A percentile compares a stretch with the other conserved stretches of the same genome.
These are phyloP conservation scores for Naso thynnoides DNA, from an alignment of 2,797 vertebrate genomes.

Conservation along the genomic window DNA sequence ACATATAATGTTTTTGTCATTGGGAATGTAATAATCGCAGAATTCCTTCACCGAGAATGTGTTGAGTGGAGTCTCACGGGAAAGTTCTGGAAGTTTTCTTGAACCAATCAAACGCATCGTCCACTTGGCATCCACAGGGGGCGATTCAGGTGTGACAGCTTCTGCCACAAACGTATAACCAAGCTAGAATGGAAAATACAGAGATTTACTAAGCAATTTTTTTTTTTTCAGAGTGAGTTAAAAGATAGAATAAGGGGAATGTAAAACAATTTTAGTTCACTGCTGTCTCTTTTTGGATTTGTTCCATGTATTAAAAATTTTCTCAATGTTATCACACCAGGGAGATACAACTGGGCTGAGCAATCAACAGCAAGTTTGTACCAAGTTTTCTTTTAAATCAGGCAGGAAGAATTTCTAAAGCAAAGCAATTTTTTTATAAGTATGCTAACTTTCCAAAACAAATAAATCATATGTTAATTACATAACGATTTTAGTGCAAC, in stretches of 20 bases:
- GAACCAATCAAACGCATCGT: constrained; percentile 88
- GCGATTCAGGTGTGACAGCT: constrained; percentile 74
- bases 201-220: no score
- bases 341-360: neutral
- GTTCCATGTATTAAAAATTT: constrained; percentile 4
- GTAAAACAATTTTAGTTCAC: neutral
- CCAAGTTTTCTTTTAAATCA: neutral
- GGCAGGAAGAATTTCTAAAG: neutral
- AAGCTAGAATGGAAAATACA: constrained; percentile 58
- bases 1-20: constrained; percentile 88
- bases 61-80: constrained; percentile 76
- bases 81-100: constrained; percentile 80
- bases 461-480: no score
- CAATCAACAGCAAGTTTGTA: neutral
- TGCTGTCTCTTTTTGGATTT: neutral
- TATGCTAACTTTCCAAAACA: no score
- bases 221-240: no score
- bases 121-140: constrained; percentile 82
- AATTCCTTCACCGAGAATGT: constrained; percentile 87
- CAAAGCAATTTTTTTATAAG: neutral
- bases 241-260: neutral
- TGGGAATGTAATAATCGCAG: constrained; percentile 90
- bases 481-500: neutral
- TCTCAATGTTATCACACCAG: neutral
- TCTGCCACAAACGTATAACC: constrained; percentile 94